Base-by-base conservation (phyloP, 2,888 invertebrate genomes). In the Drosophila anomelani region DNA sequence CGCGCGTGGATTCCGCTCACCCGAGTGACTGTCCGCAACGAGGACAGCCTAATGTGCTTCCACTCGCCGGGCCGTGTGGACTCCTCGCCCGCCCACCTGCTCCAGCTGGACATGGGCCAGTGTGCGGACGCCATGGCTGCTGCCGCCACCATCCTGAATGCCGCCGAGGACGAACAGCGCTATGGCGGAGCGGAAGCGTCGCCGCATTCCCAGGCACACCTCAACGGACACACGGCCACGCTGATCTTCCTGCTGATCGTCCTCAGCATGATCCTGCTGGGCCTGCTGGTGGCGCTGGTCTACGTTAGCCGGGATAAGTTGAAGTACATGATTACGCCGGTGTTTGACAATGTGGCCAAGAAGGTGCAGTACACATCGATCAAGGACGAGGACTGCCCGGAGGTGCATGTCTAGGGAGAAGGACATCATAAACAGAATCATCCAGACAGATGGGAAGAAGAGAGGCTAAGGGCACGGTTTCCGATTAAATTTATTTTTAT, bases 301-400 rank as follows among this genome's bases (percentile, higher is more conserved):
- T 95, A 95, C 86, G 92, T 95, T 38, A 95, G 95, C 86, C 93
- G 94, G 74, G 93, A 94, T 64, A 93, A 93, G 71, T 92, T 96
- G 51, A 93, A 93, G 75, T 93, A 93, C 68, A 94, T 94, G 90
- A 93, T 95, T 44, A 93, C 93, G 36, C 95, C 95, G 1, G 93
- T 95, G 36, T 93, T 95, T 53, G 94, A 95, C 77, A 94, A 94
- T 61, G 94, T 95, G 43, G 94, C 95, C 41, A 94, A 95, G 88
- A 95, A 95, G 90, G 96, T 96, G 41, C 95, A 95, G 76, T 96
- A 96, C 82, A 95, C 95, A 1, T 95, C 95, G 10, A 96, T 96
- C 79, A 94, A 94, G 68, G 94, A 94, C 78, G 94, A 93, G 76
- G 94, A 95, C 68, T 93, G 92, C 77, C 91, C 93, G 57, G 93